Percentiles rank a stretch among this genome's conserved stretches.
Conservation (phyloP, 35 echinoderm and acorn worm genomes). For the Holothuria glaberrima region DNA sequence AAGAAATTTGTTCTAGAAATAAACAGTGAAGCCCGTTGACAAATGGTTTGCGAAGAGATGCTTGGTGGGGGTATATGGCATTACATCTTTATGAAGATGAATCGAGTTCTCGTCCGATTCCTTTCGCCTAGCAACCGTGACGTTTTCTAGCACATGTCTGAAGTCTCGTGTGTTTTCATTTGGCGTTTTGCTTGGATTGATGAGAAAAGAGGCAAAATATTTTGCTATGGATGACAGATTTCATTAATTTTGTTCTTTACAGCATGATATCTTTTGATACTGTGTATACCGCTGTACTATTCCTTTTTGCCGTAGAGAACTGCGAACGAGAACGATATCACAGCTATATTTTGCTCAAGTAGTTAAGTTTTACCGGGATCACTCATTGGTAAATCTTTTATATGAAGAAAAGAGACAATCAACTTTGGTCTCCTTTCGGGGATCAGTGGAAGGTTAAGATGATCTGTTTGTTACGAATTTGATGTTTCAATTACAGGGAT, state of each 20-base stretch:
- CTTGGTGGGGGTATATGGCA: constrained; percentile 56
- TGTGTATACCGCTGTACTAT: too few species aligned
- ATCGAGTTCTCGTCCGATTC: constrained; percentile 44
- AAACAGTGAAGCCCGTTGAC: constrained; percentile 56
- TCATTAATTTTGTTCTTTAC: constrained; percentile 54
- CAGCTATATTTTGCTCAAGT: too few species aligned
- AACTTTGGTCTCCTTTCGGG: too few species aligned
- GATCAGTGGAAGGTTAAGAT: too few species aligned
- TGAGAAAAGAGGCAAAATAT: constrained; percentile 64
- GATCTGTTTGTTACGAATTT: too few species aligned
- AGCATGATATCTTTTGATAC: too few species aligned
- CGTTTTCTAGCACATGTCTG: constrained; percentile 36
- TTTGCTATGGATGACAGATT: constrained; percentile 58
- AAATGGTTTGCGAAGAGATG: constrained; percentile 49
- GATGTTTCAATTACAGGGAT: too few species aligned
- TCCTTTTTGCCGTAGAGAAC: too few species aligned
- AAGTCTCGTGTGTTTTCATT: constrained; percentile 58
- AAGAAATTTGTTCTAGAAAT: constrained; percentile 64
- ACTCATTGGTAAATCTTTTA: too few species aligned
- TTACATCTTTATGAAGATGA: constrained; percentile 61
- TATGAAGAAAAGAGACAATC: too few species aligned
- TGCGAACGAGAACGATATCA: too few species aligned
- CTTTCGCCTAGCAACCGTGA: constrained; percentile 52
- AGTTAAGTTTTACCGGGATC: too few species aligned
- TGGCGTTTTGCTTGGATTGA: constrained; percentile 55